Evolutionary conservation across 2,797 vertebrate genomes (phyloP).

Genomic region (Cottoperca gobio): DNA sequence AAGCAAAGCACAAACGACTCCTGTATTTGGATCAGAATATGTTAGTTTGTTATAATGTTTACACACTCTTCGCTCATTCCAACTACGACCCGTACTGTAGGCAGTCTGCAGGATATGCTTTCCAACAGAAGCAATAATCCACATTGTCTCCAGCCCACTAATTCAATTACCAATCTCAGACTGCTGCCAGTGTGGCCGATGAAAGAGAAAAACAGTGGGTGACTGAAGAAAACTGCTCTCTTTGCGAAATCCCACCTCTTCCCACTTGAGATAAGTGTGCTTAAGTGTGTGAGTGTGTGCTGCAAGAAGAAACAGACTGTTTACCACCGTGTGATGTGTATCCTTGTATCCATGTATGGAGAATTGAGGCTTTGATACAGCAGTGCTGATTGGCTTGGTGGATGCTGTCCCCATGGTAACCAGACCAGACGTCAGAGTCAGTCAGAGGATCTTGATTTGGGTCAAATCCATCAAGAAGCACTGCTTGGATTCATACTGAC

Average conservation of each 20-base stretch:
- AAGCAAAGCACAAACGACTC: neutral
- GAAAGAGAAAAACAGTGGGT: conserved; percentile 34
- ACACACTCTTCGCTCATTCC: neutral
- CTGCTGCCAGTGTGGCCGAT: conserved; percentile 31
- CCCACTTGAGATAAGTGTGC: conserved; percentile 34
- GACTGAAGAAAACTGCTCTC: conserved; percentile 43
- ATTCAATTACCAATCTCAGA: conserved; percentile 69
- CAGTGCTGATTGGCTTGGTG: conserved; percentile 12
- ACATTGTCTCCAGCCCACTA: conserved; percentile 55
- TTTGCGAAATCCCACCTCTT: conserved; percentile 39
- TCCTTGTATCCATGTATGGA: conserved; percentile 15
- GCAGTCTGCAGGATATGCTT: conserved; percentile 3
- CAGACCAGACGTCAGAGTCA: conserved; percentile 40
- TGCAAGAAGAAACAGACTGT: conserved; percentile 12
- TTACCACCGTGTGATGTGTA: neutral
- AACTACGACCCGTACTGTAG: neutral
- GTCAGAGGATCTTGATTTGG: conserved; percentile 24
- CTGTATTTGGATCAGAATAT: neutral
- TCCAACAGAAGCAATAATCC: conserved; percentile 45
- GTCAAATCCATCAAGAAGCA: neutral
- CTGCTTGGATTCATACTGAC: neutral
- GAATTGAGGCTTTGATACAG: conserved; percentile 6
- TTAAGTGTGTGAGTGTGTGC: conserved; percentile 12
- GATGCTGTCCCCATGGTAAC: conserved; percentile 56
- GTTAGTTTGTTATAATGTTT: neutral